These are phyloP conservation scores for Schizaphis graminum DNA, from an alignment of 2,888 invertebrate species.

Conservation along the genomic window DNA sequence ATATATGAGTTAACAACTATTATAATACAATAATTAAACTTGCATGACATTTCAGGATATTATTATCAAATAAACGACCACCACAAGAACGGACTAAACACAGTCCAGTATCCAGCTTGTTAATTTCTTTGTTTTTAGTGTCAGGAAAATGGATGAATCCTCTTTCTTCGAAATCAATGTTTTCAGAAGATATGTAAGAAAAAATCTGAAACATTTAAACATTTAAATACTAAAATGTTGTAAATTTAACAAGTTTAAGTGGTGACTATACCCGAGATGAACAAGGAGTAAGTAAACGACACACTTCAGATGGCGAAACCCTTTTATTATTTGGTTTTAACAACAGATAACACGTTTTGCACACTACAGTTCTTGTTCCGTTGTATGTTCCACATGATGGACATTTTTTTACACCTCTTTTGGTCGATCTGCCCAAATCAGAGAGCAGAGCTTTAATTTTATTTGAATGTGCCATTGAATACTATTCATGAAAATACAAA, in stretches of 20 bases:
- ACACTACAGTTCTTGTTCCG: constrained; percentile 81
- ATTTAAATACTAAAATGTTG: background rate
- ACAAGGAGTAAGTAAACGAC: constrained; percentile 76
- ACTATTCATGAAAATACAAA: background rate
- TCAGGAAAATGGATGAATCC: constrained; percentile 60
- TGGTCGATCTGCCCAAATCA: constrained; percentile 77
- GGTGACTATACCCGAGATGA: constrained; percentile 72
- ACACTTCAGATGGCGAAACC: constrained; percentile 77
- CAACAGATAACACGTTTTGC: constrained; percentile 76
- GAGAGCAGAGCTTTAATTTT: constrained; percentile 71
- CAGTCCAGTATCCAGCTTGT: constrained; percentile 48
- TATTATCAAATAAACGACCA: constrained; percentile 42
- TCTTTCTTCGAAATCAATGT: constrained; percentile 34
- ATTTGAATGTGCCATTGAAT: constrained; percentile 66
- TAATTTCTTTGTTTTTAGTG: constrained; percentile 26
- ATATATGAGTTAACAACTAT: constrained; percentile 1
- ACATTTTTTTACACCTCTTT: constrained; percentile 82
- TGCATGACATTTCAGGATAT: constrained; percentile 74
- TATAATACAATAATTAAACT: constrained; percentile 67
- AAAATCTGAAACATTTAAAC: constrained; percentile 45
- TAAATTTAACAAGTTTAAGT: background rate
- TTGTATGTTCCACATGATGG: constrained; percentile 82
- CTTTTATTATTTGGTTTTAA: constrained; percentile 72
- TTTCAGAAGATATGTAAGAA: constrained; percentile 54
- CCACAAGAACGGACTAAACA: constrained; percentile 42